Evolutionary conservation across 2,113 vertebrate genomes (phyloP).

Genomic region (Erpornis zantholeuca): DNA sequence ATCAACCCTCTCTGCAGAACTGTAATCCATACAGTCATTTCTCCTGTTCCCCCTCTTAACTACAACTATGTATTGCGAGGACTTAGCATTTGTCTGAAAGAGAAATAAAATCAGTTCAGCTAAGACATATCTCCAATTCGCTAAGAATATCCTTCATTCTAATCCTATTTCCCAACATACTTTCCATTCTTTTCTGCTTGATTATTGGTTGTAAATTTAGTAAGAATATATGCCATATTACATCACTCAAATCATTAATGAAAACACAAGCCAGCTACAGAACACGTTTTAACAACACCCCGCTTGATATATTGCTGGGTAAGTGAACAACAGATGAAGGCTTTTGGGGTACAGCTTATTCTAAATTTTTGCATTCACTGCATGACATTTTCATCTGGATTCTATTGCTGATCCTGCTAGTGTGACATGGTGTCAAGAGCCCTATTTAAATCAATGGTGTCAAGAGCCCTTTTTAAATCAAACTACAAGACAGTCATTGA

Average conservation of each 20-base stretch:
- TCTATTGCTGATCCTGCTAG: background rate
- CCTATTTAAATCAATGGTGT: background rate
- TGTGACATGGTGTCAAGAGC: background rate
- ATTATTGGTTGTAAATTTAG: constrained; percentile 32
- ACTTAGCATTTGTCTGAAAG: background rate
- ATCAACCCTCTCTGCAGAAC: background rate
- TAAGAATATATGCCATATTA: constrained; percentile 23
- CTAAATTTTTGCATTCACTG: background rate
- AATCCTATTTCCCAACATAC: constrained; percentile 21
- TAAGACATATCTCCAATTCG: background rate
- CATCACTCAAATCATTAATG: constrained; percentile 13
- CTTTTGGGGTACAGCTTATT: background rate
- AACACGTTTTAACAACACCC: background rate
- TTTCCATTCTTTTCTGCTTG: constrained; percentile 39
- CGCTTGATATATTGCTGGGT: background rate
- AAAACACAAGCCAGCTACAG: background rate
- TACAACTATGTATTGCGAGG: background rate
- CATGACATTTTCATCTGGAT: background rate
- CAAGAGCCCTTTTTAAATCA: background rate
- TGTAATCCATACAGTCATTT: background rate
- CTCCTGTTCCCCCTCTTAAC: background rate
- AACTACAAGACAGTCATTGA: background rate
- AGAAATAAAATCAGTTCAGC: constrained; percentile 12
- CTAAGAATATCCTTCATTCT: constrained; percentile 15
- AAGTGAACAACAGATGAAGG: background rate